Base-by-base conservation (phyloP, 92 coral and sea anemone species). In the Scolanthus callimorphus region DNA sequence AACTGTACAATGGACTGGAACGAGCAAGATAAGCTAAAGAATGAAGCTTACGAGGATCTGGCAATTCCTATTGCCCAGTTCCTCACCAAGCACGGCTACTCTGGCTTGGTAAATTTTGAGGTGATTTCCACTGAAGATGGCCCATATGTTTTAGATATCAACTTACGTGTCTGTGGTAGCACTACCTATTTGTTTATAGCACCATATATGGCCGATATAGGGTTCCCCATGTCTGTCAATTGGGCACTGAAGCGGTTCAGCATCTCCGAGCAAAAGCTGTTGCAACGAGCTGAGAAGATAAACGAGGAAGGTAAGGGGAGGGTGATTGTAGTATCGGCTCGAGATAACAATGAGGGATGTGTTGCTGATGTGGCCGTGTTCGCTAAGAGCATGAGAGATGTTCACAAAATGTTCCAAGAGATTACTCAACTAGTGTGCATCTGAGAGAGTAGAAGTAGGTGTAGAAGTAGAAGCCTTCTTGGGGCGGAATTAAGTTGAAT, bases 81-180 rank as follows among this genome's bases (percentile, higher is more conserved):
- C 34, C 72, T 69, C 12, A 62, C 52, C 28, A 38, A 62, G 37
- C 50, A 52, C 4, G 84, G 73, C 37, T 77, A 61, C 47, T 77
- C 62, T 62, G 84, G 84, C 29, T 1, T 70, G n/a, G 78, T 70
- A 38, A 77, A 43, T 11, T 77, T 41, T 17, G 84, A 77, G 39
- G 55, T 77, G 13, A 17, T 77, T 24, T 21, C 34, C 41, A 60
- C 58, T 11, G 60, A 69, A 24, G 38, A 62, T 15, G 72, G 38
- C 15, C 62, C 39, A 63, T 77, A 61, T 44, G 41, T 77, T 0
- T 53, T 52, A 2, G 84, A 77, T 27, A 25, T 69, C 0, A 77
- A 77, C 72, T 71, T 71, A 31, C 39, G 84, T 43, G 61, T 77
- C 34, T 54, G 84, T 1, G 77, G 72, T n/a, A 71, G 55, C 51